Conservation (phyloP, 2,797 vertebrate genomes). For the Buceros bicornis region DNA sequence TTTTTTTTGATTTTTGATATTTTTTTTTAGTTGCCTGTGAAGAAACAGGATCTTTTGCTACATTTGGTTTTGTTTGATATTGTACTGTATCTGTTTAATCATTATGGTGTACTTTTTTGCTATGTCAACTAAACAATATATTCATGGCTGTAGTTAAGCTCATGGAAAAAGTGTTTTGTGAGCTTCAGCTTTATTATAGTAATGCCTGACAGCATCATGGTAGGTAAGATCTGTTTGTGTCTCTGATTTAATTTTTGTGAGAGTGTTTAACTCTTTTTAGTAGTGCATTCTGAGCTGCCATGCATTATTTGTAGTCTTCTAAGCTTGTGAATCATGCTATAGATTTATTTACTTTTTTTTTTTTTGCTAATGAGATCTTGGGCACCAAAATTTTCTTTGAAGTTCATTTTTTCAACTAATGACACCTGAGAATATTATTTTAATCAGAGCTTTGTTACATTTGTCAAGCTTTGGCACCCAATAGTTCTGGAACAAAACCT, state of each 20-base stretch:
- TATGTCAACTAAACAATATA: slow-evolving; percentile 3
- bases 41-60: slow-evolving; percentile 7
- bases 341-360: background rate
- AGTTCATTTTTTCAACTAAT: background rate
- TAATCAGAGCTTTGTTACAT: background rate
- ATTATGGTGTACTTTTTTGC: slow-evolving; percentile 11
- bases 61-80: slow-evolving; percentile 38
- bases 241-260: background rate
- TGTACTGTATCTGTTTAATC: slow-evolving; percentile 28
- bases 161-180: background rate
- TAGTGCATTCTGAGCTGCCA: background rate
- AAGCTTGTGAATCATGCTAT: background rate
- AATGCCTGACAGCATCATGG: background rate
- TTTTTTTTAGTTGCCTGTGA: slow-evolving; percentile 50
- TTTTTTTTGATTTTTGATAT: background rate
- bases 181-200: slow-evolving; percentile 16
- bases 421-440: background rate
- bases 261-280: background rate
- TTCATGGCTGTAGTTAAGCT: slow-evolving; percentile 9
- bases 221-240: background rate
- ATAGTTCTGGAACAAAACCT: background rate
- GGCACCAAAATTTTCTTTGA: background rate
- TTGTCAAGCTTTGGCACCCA: background rate
- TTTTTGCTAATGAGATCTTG: background rate
- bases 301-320: background rate